Evolutionary conservation across 2,888 invertebrate genomes (phyloP).

Genomic region (Melipona bicolor): DNA sequence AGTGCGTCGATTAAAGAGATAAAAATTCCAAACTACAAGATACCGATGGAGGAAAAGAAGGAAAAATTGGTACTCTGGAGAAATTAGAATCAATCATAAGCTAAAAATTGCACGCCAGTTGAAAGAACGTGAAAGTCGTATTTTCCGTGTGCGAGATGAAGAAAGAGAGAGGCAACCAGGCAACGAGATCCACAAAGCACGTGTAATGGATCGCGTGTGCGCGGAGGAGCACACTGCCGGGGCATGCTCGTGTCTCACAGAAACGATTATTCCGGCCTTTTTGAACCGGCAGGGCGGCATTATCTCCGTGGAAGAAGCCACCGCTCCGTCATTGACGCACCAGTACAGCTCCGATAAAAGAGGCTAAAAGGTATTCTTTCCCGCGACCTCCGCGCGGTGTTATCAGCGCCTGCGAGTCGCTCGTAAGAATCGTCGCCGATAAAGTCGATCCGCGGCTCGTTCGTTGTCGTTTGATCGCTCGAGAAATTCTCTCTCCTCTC

Average conservation of each 20-base stretch:
- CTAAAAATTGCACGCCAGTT: too few species aligned
- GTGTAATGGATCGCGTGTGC: conserved; percentile 47
- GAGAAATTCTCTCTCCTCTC: conserved; percentile 5
- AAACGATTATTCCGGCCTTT: conserved; percentile 60
- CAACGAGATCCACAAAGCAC: conserved; percentile 37
- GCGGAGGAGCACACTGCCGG: conserved; percentile 5
- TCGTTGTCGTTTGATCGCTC: conserved; percentile 11
- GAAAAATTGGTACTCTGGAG: too few species aligned
- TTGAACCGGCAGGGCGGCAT: conserved; percentile 49
- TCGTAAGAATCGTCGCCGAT: conserved; percentile 56
- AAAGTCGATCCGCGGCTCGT: conserved; percentile 45
- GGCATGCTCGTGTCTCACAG: conserved; percentile 44
- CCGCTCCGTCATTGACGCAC: conserved; percentile 53
- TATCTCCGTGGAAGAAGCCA: conserved; percentile 66
- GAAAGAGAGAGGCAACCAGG: conserved; percentile 8
- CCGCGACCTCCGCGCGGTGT: conserved; percentile 52
- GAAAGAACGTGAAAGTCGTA: too few species aligned
- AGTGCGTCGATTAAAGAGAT: too few species aligned
- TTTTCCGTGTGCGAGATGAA: not conserved
- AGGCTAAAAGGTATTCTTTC: conserved; percentile 62
- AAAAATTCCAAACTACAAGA: too few species aligned
- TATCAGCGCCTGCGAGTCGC: conserved; percentile 57
- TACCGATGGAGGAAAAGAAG: too few species aligned
- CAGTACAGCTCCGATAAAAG: conserved; percentile 53
- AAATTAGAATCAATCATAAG: too few species aligned